phyloP scores from a whole-genome alignment of 1,140 invertebrate genomes.

The Neodiprion lecontei region DNA sequence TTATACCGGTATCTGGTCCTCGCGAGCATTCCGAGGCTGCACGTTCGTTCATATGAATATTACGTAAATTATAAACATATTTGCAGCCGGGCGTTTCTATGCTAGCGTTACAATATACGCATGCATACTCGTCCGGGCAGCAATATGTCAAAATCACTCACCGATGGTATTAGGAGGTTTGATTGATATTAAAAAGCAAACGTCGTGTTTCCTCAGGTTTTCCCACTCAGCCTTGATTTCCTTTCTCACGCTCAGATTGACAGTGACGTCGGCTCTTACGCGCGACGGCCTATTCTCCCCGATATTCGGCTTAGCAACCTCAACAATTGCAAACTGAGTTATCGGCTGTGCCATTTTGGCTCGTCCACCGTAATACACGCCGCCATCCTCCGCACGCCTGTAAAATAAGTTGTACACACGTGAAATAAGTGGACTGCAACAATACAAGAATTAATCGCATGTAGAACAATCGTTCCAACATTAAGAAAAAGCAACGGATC shows the following conservation, averaged over 20 bases:
- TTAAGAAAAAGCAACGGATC: neutral
- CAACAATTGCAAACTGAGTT: constrained; percentile 91
- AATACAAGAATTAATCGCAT: no score
- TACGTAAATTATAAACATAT: neutral
- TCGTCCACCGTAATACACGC: constrained; percentile 94
- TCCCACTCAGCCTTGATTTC: constrained; percentile 99
- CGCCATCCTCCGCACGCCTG: constrained; percentile 86
- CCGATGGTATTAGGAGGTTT: constrained; percentile 84
- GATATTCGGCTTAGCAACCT: constrained; percentile 88
- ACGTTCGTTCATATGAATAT: neutral
- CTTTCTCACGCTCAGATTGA: constrained; percentile 87
- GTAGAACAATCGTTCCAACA: no score
- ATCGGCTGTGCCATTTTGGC: constrained; percentile 98
- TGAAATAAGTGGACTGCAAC: no score
- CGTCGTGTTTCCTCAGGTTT: constrained; percentile 94
- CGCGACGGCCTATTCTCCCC: constrained; percentile 93
- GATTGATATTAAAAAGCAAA: constrained; percentile 95
- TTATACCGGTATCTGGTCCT: no score
- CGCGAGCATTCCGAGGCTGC: no score
- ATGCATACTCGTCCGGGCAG: neutral
- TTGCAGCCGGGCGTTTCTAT: no score
- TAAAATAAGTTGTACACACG: constrained; percentile 7
- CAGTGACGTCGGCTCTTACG: constrained; percentile 92
- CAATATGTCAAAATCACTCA: constrained; percentile 44
- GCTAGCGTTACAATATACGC: neutral